Percentiles rank a stretch among this genome's conserved stretches.
phyloP scores from a whole-genome alignment of 1,140 invertebrate species.

The Meloidogyne chitwoodi region DNA sequence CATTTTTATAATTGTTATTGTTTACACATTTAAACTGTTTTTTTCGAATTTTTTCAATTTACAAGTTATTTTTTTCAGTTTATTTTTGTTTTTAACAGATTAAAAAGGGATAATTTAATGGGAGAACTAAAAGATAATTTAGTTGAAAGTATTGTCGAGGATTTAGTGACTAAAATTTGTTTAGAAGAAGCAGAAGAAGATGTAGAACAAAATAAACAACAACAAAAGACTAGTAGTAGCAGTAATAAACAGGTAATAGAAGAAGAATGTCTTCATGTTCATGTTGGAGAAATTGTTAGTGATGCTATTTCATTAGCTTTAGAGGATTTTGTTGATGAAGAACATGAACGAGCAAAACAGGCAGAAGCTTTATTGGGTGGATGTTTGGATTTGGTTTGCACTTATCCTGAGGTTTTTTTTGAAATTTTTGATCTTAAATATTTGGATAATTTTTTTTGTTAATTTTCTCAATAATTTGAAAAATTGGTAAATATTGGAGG shows the following conservation, averaged over 20 bases:
- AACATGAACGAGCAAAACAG: conserved; percentile 13
- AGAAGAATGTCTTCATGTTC: neutral
- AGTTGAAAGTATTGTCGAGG: neutral
- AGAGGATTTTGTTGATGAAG: neutral
- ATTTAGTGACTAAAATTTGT: neutral
- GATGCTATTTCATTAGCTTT: neutral
- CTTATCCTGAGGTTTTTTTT: conserved; percentile 47
- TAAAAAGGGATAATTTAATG: neutral
- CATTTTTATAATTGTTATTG: too few species aligned
- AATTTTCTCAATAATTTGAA: too few species aligned
- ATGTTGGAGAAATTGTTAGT: neutral
- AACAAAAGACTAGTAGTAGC: neutral
- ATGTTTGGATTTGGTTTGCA: conserved; percentile 39
- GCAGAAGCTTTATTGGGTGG: conserved; percentile 40
- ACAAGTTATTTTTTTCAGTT: too few species aligned
- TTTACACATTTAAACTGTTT: too few species aligned
- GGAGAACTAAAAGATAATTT: neutral
- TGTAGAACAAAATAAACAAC: neutral
- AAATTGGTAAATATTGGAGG: too few species aligned
- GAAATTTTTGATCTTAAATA: neutral
- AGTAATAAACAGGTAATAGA: neutral
- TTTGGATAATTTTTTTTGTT: too few species aligned
- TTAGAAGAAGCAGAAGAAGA: neutral
- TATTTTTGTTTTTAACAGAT: too few species aligned
- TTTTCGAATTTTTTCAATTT: too few species aligned